Percentiles rank a stretch among this genome's conserved stretches.
phyloP scores from a whole-genome alignment of 2,888 invertebrate genomes.

The Panzeria rudis region DNA sequence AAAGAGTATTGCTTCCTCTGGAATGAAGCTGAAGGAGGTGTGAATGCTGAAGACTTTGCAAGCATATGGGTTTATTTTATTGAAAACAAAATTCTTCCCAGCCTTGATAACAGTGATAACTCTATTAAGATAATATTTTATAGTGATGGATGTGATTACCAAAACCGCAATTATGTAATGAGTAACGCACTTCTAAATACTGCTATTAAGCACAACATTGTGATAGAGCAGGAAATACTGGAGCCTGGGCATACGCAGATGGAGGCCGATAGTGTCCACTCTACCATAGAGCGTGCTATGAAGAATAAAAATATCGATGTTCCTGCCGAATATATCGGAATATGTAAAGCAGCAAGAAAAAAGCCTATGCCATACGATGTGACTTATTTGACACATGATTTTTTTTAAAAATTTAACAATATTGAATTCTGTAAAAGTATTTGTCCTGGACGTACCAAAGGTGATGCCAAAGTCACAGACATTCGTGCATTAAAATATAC shows the following conservation, averaged over 20 bases:
- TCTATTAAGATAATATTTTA: slow-evolving; percentile 32
- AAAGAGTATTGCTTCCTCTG: slow-evolving; percentile 49
- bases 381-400: slow-evolving; percentile 49
- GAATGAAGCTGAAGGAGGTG: slow-evolving; percentile 49
- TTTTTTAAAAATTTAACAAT: slow-evolving; percentile 61
- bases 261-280: slow-evolving; percentile 39
- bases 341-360: slow-evolving; percentile 59
- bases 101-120: slow-evolving; percentile 44
- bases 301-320: slow-evolving; percentile 53
- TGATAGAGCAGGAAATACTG: slow-evolving; percentile 54
- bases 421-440: slow-evolving; percentile 66
- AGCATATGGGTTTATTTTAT: slow-evolving; percentile 50
- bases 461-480: slow-evolving; percentile 63
- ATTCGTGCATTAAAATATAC: slow-evolving; percentile 63
- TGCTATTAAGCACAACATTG: slow-evolving; percentile 42
- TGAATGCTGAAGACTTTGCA: slow-evolving; percentile 46
- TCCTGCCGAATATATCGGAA: slow-evolving; percentile 51
- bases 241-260: slow-evolving; percentile 57
- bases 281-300: slow-evolving; percentile 47
- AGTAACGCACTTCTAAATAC: slow-evolving; percentile 57
- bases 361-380: slow-evolving; percentile 58
- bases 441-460: slow-evolving; percentile 63
- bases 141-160: slow-evolving; percentile 28
- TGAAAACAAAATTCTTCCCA: slow-evolving; percentile 45
- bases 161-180: slow-evolving; percentile 56